Evolutionary conservation across 2,888 invertebrate species (phyloP), one percentile per base, ranked within the genome.

Genomic region (Latrodectus hesperus): DNA sequence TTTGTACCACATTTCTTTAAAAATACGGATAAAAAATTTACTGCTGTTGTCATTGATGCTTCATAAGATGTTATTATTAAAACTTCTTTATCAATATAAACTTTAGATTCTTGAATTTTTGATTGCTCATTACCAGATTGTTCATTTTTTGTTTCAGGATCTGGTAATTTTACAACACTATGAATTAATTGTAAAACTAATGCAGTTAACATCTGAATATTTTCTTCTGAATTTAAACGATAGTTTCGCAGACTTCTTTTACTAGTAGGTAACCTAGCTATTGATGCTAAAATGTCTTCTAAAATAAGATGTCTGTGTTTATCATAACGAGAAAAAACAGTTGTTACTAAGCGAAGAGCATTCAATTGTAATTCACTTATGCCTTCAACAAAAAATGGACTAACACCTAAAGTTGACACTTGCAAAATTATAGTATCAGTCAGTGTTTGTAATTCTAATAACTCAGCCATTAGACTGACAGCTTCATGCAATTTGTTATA

Each of bases 191-290:
- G 99, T 82, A 99, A 93, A 12, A 99, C 98, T 64, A 99, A 94
- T 52, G 99, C 99, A 1, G 99, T 99, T 90, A 99, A 94, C 98
- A 99, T 99, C 93, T 99, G 99, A 92, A 99, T 99, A 92, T 97
- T 96, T 91, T 98, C 98, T 91, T 98, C 97, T 52, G 95, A 94
- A 89, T 93, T 93, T 90, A 94, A 91, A 74, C 90, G 90, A 77
- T 89, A 90, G 77, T 90, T 89, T 78, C 89, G 94, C 89, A 98
- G 94, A 93, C 98, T 98, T 92, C 98, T 95, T 93, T 99, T 99
- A 90, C 97, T 98, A 91, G 98, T 97, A 49, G 99, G 99, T 91
- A 99, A 95, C 91, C 99, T 95, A 85, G 99, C 99, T 92, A 99
- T 96, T 11, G 99, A 99, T 64, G 99, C 97, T 90, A 99, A 93